A percentile compares a stretch with the other conserved stretches of the same genome.
These are phyloP conservation scores for Panulirus ornatus DNA, from an alignment of 1,140 invertebrate genomes.

Conservation along the genomic window DNA sequence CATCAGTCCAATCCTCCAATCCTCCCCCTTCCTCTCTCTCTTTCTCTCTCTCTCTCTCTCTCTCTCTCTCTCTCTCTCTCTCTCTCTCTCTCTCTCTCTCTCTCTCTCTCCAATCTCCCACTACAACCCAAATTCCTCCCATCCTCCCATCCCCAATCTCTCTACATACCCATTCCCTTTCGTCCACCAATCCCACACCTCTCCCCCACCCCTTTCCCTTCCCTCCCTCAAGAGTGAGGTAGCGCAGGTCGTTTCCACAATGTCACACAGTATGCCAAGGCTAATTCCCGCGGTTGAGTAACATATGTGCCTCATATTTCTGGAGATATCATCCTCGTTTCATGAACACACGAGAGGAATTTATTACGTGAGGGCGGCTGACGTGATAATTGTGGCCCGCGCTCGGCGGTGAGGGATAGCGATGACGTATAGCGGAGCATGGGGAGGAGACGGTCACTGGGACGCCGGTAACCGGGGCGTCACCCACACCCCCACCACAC, in stretches of 20 bases:
- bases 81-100: background rate
- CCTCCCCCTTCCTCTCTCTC: background rate
- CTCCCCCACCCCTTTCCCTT: background rate
- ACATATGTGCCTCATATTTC: constrained; percentile 41
- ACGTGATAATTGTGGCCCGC: constrained; percentile 31
- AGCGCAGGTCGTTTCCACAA: background rate
- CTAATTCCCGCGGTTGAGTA: constrained; percentile 12
- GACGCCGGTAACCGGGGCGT: too few species aligned
- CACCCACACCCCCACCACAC: background rate
- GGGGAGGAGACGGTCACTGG: background rate
- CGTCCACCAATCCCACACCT: too few species aligned
- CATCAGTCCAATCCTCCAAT: background rate
- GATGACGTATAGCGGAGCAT: background rate
- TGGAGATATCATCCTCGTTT: constrained; percentile 35
- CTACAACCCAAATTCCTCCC: background rate
- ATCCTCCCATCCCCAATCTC: background rate
- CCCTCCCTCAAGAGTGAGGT: background rate
- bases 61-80: background rate
- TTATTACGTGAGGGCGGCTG: constrained; percentile 8
- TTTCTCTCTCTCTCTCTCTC: too few species aligned
- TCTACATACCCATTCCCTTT: too few species aligned
- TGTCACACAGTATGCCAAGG: background rate
- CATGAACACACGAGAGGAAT: constrained; percentile 18
- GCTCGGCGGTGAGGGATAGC: background rate
- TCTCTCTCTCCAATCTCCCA: background rate